Conservation (phyloP, 2,888 invertebrate genomes). For the Nomada ferruginata region DNA sequence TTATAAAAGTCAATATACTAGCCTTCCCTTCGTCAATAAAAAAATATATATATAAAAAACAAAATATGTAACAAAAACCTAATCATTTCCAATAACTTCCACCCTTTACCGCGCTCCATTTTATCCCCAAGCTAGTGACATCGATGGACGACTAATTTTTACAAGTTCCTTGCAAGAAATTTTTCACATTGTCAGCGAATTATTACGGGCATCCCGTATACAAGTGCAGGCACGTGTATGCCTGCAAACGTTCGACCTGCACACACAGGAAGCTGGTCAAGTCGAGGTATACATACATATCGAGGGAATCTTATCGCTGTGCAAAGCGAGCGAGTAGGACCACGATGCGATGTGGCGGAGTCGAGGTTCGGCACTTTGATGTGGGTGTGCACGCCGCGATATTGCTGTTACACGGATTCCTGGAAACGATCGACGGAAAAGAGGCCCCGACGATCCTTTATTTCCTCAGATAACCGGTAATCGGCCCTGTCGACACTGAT, state of each 20-base stretch:
- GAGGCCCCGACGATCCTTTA: conserved; percentile 68
- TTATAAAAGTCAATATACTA: too few relatives aligned
- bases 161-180: conserved; percentile 19
- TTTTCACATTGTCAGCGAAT: too few relatives aligned
- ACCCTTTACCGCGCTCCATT: not conserved
- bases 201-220: too few relatives aligned
- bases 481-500: conserved; percentile 58
- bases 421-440: conserved; percentile 65
- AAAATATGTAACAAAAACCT: too few relatives aligned
- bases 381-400: conserved; percentile 63
- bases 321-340: conserved; percentile 66
- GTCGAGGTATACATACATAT: conserved; percentile 39
- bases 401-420: conserved; percentile 71
- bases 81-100: too few relatives aligned
- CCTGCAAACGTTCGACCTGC: too few relatives aligned
- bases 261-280: conserved; percentile 46
- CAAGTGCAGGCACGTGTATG: too few relatives aligned
- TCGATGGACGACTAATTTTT: conserved; percentile 15
- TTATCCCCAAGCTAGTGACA: not conserved
- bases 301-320: conserved; percentile 74
- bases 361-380: conserved; percentile 69
- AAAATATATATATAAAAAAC: too few relatives aligned
- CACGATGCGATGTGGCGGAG: conserved; percentile 48
- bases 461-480: conserved; percentile 65
- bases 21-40: too few relatives aligned